Conservation (phyloP, 2,797 vertebrate species). For the Syndactyla subalaris region DNA sequence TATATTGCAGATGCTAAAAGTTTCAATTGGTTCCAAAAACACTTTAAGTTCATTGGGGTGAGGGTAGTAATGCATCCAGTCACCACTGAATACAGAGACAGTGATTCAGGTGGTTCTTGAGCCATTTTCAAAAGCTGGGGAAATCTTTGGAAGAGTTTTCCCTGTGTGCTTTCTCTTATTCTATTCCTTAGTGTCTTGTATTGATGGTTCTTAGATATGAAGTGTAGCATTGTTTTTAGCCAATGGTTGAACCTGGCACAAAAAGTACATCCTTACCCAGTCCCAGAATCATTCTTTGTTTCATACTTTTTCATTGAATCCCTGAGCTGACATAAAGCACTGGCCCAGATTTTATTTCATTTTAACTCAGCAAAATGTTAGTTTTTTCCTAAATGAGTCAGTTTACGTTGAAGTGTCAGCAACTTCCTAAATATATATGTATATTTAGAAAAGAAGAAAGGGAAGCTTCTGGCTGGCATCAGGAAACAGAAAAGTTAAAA, state of each 20-base stretch:
- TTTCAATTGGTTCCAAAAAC: background rate
- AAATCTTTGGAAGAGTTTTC: background rate
- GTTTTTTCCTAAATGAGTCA: background rate
- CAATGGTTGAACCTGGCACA: background rate
- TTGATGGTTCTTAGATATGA: background rate
- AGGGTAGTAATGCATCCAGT: background rate
- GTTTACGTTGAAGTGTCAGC: background rate
- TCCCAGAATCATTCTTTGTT: background rate
- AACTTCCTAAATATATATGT: background rate
- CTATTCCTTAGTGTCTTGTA: background rate
- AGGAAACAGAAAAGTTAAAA: background rate
- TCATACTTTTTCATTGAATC: background rate
- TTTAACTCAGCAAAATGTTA: background rate
- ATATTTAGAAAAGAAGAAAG: background rate
- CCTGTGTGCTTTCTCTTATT: background rate
- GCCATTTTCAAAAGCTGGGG: background rate
- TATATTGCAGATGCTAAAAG: background rate
- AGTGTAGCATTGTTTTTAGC: background rate
- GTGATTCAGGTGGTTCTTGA: background rate
- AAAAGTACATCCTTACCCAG: background rate
- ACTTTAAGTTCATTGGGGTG: background rate
- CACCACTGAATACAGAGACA: background rate
- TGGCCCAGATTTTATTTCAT: background rate
- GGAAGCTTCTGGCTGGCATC: background rate
- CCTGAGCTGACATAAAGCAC: background rate